phyloP scores from a whole-genome alignment of 2,113 vertebrate species.

The Bungarus multicinctus region DNA sequence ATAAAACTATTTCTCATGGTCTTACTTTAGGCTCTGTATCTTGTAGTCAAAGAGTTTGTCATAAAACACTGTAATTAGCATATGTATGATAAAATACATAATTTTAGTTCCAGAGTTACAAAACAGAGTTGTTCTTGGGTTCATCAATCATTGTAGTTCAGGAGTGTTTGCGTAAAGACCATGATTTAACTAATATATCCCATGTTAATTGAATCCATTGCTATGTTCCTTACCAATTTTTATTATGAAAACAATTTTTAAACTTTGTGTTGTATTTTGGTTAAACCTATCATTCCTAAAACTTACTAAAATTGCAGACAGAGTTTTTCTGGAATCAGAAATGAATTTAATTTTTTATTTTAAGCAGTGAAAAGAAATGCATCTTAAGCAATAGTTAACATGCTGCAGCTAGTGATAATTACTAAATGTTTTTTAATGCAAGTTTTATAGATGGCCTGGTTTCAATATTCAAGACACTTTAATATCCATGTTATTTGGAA shows the following conservation, averaged over 20 bases:
- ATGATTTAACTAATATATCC: neutral
- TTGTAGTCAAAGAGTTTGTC: conserved; percentile 20
- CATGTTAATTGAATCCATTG: neutral
- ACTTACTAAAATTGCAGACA: conserved; percentile 35
- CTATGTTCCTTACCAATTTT: conserved; percentile 2
- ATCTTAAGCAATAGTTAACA: conserved; percentile 40
- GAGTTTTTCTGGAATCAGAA: conserved; percentile 20
- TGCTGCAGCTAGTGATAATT: conserved; percentile 34
- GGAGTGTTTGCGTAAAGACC: neutral
- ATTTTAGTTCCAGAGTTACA: conserved; percentile 15
- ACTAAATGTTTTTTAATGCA: neutral
- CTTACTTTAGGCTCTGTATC: conserved; percentile 24
- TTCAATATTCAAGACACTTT: neutral
- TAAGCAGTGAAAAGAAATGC: neutral
- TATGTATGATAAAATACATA: neutral
- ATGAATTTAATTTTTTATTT: conserved; percentile 20
- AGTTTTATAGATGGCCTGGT: conserved; percentile 37
- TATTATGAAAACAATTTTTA: conserved; percentile 1
- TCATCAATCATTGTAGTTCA: neutral
- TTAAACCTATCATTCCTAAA: conserved; percentile 10
- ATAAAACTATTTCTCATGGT: conserved; percentile 19
- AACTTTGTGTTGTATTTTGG: conserved; percentile 3
- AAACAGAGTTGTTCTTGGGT: neutral
- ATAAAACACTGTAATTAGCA: neutral
- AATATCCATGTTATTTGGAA: conserved; percentile 17